Evolutionary conservation across 2,888 invertebrate genomes (phyloP).

Genomic region (Tachina lurida): DNA sequence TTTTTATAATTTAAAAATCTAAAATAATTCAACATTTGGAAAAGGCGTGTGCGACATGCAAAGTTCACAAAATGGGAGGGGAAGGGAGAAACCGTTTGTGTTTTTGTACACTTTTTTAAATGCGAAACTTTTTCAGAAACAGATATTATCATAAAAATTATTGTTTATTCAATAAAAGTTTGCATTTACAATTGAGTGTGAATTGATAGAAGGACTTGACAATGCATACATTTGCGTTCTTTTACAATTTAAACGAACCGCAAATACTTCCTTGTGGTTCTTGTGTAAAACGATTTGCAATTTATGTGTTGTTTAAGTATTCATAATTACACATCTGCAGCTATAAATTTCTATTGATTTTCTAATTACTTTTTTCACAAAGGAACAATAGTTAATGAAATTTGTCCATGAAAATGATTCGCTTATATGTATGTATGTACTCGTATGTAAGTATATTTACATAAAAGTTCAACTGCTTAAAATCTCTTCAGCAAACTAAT

Average conservation of each 20-base stretch:
- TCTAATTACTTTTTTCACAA: conserved; percentile 56
- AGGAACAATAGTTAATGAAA: conserved; percentile 13
- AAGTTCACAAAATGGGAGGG: neutral
- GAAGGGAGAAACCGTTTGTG: neutral
- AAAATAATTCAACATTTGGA: conserved; percentile 3
- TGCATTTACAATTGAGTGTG: conserved; percentile 9
- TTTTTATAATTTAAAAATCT: conserved; percentile 30
- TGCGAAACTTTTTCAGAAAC: conserved; percentile 7
- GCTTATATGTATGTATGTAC: neutral
- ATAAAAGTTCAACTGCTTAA: conserved; percentile 10
- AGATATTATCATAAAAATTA: conserved; percentile 48
- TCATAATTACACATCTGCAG: neutral
- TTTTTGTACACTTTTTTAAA: conserved; percentile 35
- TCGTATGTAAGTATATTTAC: too few species aligned
- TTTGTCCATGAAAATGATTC: conserved; percentile 57
- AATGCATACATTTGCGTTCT: conserved; percentile 4
- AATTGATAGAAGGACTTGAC: conserved; percentile 16
- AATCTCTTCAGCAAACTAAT: conserved; percentile 41
- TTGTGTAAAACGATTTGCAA: conserved; percentile 22
- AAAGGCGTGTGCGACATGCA: neutral
- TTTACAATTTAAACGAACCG: neutral
- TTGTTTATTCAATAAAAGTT: conserved; percentile 51
- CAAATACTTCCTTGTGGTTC: neutral
- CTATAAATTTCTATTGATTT: conserved; percentile 63
- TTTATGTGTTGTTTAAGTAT: conserved; percentile 3